phyloP scores from a whole-genome alignment of 2,113 vertebrate species.

The Lucifuga dentata region DNA sequence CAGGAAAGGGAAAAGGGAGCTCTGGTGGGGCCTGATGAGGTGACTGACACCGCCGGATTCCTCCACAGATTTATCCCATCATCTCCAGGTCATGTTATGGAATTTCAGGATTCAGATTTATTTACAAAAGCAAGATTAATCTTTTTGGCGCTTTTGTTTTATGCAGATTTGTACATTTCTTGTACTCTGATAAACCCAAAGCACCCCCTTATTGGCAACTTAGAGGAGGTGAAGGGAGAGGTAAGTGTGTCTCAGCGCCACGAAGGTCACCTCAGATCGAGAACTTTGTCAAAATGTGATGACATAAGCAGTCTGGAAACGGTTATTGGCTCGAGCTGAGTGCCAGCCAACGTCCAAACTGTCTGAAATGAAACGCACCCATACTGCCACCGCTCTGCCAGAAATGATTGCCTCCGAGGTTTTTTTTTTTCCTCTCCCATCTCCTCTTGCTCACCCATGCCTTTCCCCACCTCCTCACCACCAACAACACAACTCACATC shows the following conservation, averaged over 20 bases:
- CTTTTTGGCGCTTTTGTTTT: not conserved
- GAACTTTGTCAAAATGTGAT: slow-evolving; percentile 97
- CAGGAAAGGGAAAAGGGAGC: slow-evolving; percentile 12
- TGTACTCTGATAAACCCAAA: slow-evolving; percentile 21
- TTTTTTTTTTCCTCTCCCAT: slow-evolving; percentile 71
- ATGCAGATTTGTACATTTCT: slow-evolving; percentile 29
- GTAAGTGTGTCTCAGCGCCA: slow-evolving; percentile 76
- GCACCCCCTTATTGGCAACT: not conserved
- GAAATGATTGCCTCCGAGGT: slow-evolving; percentile 93
- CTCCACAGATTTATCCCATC: slow-evolving; percentile 42
- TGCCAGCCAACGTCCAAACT: slow-evolving; percentile 82
- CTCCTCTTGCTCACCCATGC: slow-evolving; percentile 55
- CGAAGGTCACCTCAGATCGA: slow-evolving; percentile 95
- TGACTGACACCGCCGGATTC: slow-evolving; percentile 33
- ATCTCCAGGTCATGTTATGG: slow-evolving; percentile 18
- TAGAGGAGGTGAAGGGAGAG: slow-evolving; percentile 81
- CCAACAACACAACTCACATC: slow-evolving; percentile 39
- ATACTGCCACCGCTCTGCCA: slow-evolving; percentile 84
- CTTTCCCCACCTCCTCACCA: slow-evolving; percentile 31
- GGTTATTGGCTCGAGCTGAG: slow-evolving; percentile 89
- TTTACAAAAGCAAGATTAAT: slow-evolving; percentile 7
- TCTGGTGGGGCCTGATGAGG: slow-evolving; percentile 34
- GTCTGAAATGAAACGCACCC: slow-evolving; percentile 88
- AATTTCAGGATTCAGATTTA: slow-evolving; percentile 1
- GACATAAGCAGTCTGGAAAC: slow-evolving; percentile 95